Conservation (phyloP, 1,140 invertebrate genomes). For the Stratiolaelaps scimitus region DNA sequence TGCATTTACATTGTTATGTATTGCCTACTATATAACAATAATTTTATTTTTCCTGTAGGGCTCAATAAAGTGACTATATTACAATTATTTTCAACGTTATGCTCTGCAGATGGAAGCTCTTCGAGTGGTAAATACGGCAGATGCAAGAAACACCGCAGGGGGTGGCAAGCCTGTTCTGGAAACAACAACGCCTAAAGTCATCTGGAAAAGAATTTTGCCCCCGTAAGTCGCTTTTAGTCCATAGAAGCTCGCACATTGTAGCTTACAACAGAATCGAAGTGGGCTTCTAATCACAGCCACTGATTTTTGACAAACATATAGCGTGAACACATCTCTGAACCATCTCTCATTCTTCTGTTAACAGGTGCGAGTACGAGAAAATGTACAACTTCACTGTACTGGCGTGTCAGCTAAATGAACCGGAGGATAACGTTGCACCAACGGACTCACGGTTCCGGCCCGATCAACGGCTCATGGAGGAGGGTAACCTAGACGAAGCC, state of each 20-base stretch:
- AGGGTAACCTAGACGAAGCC: slow-evolving; percentile 88
- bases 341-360: slow-evolving; percentile 33
- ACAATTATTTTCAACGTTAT: no score
- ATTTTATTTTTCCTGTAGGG: no score
- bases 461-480: slow-evolving; percentile 95
- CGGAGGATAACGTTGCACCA: slow-evolving; percentile 77
- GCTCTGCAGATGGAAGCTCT: no score
- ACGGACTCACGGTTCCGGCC: slow-evolving; percentile 86
- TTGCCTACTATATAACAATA: no score
- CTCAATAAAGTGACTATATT: no score
- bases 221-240: slow-evolving; percentile 48
- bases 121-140: no score
- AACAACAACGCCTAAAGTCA: slow-evolving; percentile 63
- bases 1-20: slow-evolving; percentile 45
- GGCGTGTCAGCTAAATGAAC: slow-evolving; percentile 90
- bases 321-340: background rate
- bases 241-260: background rate
- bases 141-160: slow-evolving; percentile 42
- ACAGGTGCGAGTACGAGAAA: slow-evolving; percentile 55
- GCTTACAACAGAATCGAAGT: no score
- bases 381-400: slow-evolving; percentile 90
- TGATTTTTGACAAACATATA: slow-evolving; percentile 14
- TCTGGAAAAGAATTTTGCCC: slow-evolving; percentile 70
- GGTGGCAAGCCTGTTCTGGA: slow-evolving; percentile 69
- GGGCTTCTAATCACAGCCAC: background rate